Evolutionary conservation across 2,888 invertebrate species (phyloP).

Genomic region (Hypomecis punctinalis): DNA sequence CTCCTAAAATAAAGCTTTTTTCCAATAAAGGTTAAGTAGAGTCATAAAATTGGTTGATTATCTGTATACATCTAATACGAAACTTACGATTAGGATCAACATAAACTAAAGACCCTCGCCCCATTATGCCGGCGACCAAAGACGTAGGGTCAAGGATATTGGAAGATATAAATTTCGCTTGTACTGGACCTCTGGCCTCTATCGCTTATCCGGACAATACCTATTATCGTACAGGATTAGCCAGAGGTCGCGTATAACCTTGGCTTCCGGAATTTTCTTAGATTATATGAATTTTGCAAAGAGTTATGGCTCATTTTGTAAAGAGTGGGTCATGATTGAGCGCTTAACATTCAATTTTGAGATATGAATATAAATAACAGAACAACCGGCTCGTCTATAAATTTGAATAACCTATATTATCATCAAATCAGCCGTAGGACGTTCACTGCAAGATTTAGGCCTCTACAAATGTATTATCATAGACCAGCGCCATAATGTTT

Average conservation of each 20-base stretch:
- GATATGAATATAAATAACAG: too few relatives aligned
- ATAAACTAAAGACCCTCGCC: constrained; percentile 28
- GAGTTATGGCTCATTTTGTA: too few relatives aligned
- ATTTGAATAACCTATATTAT: too few relatives aligned
- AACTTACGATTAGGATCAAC: constrained; percentile 28
- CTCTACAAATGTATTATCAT: too few relatives aligned
- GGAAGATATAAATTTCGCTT: constrained; percentile 30
- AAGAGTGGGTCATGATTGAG: too few relatives aligned
- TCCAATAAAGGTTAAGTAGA: constrained; percentile 1
- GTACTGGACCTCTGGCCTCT: constrained; percentile 22
- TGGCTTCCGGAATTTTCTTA: background rate
- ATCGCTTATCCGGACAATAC: constrained; percentile 21
- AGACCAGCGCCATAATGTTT: too few relatives aligned
- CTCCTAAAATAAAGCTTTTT: background rate
- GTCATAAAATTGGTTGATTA: constrained; percentile 18
- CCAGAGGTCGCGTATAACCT: constrained; percentile 4
- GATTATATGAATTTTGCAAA: background rate
- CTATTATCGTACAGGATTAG: background rate
- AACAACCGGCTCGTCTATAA: too few relatives aligned
- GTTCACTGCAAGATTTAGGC: too few relatives aligned
- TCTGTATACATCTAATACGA: constrained; percentile 21
- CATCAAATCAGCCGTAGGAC: too few relatives aligned
- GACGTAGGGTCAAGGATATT: constrained; percentile 34
- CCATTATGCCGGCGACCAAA: constrained; percentile 20
- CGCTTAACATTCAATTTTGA: too few relatives aligned